Evolutionary conservation across 2,113 vertebrate species (phyloP), one percentile per base, ranked within the genome.

Genomic region (Trachemys scripta): DNA sequence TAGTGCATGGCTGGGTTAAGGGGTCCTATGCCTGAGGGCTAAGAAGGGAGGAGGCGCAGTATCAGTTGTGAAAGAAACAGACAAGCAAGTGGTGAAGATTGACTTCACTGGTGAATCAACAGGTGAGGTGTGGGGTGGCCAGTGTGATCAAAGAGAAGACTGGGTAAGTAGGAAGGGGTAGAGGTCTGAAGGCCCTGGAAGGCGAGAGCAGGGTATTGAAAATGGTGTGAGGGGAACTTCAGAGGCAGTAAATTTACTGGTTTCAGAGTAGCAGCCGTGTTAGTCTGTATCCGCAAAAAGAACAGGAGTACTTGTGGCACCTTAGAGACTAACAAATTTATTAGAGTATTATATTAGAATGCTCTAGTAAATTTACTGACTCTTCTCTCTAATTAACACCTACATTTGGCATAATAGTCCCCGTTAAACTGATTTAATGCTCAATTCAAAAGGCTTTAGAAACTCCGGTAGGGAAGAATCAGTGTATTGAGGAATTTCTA

Each of bases 401-500:
- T 85, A 22, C 12, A 25, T 90, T 95, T 90, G 90, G 82, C 92
- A 90, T 38, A 69, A 42, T 79, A 93, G 62, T 88, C 45, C 53
- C 84, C 82, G 56, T 85, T 80, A 88, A 82, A 94, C 1, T 90
- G 84, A 90, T 88, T 95, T 95, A 95, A 85, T 80, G 49, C 56
- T 95, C 49, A 69, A 85, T 91, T 94, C 78, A 84, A 94, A 93
- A 95, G 82, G 42, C 3, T 4, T 8, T 94, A 79, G 75, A 82
- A 91, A 69, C 81, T 78, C 65, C 62, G 85, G 20, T 81, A 84
- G 51, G 56, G 47, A 76, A 0, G 0, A 25, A 19, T 96, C 0
- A 65, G 0, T 75, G 75, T 51, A 0, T 0, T 24, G 1, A 0
- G 72, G 0, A 1, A 62, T 51, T 94, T 78, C 51, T 65, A 0